Base-by-base conservation (phyloP, 2,113 vertebrate genomes). In the Stigmatopora argus region DNA sequence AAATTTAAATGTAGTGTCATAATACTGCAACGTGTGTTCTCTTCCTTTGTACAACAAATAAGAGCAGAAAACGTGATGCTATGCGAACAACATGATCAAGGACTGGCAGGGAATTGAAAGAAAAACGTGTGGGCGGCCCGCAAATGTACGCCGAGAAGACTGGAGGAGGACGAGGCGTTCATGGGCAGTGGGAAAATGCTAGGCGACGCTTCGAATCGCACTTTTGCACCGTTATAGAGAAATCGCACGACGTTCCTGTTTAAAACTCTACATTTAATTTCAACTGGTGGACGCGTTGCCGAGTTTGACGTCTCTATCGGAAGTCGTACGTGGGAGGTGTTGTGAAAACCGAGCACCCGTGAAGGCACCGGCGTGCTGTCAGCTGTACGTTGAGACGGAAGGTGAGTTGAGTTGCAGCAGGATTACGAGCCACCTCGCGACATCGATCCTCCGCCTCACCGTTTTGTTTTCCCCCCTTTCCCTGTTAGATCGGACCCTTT, bases 381-480 rank as follows among this genome's bases (percentile, higher is more conserved):
- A 79, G 79, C 79, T 71, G 72, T 44, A 3, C 7, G 19, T 44
- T 47, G 35, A 53, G 65, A 65, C 69, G 51, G 74, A 84, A 87
- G 78, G 85, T 87, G 88, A 79, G 89, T 86, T 83, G 68, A 87
- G 80, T 87, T 77, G 65, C 57, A 75, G 83, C 73, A 64, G 67
- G 75, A 77, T 74, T 85, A 78, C 52, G 55, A 78, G 26, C 26
- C 26, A 31, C 65, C 83, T 79, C 77, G 69, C 64, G 59, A 69
- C 67, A 48, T 57, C 75, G 67, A 53, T 11, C 60, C 64, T 47
- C 74, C 64, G 69, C 66, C 58, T 48, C 38, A 44, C 11, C 10
- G 11, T 17, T 71, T 31, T 31, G 26, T 31, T 31, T 31, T 31
- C 26, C 64, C 44, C 72, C 46, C 44, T 55, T 23, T 15, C 44